Conservation (phyloP, 2,888 invertebrate species). For the Mythimna lalbum region DNA sequence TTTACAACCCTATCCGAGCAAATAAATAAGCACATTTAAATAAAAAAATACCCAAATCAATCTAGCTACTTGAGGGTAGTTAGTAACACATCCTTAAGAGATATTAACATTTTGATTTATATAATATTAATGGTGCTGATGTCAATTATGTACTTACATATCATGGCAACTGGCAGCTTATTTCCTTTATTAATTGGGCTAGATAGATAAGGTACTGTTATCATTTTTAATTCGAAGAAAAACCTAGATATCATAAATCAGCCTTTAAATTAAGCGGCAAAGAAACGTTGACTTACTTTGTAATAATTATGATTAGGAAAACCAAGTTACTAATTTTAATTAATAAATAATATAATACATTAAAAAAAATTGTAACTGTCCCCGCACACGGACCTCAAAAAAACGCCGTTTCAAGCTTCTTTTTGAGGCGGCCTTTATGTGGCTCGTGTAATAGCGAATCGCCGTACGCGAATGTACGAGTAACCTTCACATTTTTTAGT, state of each 20-base stretch:
- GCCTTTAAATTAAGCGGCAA: slow-evolving; percentile 29
- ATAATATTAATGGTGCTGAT: background rate
- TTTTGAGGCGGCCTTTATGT: too few relatives aligned
- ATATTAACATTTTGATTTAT: too few relatives aligned
- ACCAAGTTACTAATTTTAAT: slow-evolving; percentile 15
- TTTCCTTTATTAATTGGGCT: slow-evolving; percentile 30
- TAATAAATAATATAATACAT: background rate
- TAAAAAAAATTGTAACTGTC: background rate
- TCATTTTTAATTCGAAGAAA: slow-evolving; percentile 40
- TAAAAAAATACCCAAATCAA: too few relatives aligned
- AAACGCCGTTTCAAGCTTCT: too few relatives aligned
- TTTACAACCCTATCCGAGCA: too few relatives aligned
- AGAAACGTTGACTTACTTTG: slow-evolving; percentile 20
- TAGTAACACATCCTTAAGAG: too few relatives aligned
- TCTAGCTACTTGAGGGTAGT: too few relatives aligned
- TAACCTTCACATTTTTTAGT: background rate
- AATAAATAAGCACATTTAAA: too few relatives aligned
- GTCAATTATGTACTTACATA: background rate
- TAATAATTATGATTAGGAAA: slow-evolving; percentile 13
- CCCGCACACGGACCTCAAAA: too few relatives aligned
- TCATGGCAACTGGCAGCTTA: slow-evolving; percentile 19
- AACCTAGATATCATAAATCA: slow-evolving; percentile 43
- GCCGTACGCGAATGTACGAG: background rate
- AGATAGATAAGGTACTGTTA: slow-evolving; percentile 47
- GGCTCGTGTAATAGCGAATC: too few relatives aligned